Percentiles rank a stretch among this genome's conserved stretches.
These are phyloP conservation scores for Globicephala melas DNA, from an alignment of 2,113 vertebrate species.

Conservation along the genomic window DNA sequence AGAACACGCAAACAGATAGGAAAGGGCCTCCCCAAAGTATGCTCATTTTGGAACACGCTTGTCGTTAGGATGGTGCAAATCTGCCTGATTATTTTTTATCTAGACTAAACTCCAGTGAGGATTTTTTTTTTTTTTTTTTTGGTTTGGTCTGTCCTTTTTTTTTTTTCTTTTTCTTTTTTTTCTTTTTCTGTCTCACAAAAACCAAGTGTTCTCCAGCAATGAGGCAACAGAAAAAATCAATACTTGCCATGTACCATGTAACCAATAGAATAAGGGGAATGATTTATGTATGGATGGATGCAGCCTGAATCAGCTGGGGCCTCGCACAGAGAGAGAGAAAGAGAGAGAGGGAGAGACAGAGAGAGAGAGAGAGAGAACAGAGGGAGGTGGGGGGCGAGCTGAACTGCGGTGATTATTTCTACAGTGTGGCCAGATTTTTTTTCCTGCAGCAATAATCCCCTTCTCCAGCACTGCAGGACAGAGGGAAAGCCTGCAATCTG, in stretches of 20 bases:
- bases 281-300: conserved; percentile 97
- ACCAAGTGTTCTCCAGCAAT: conserved; percentile 93
- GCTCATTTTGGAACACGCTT: conserved; percentile 53
- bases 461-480: conserved; percentile 82
- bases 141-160: not conserved
- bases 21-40: conserved; percentile 8
- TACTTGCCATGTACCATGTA: conserved; percentile 97
- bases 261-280: conserved; percentile 97
- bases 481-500: conserved; percentile 81
- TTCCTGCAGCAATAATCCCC: conserved; percentile 84
- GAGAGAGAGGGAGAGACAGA: conserved; percentile 65
- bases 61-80: conserved; percentile 52
- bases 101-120: conserved; percentile 70
- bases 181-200: conserved; percentile 86
- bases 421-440: conserved; percentile 82
- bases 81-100: conserved; percentile 69
- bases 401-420: conserved; percentile 86
- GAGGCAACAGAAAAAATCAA: conserved; percentile 93
- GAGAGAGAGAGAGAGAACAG: not conserved
- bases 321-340: conserved; percentile 84
- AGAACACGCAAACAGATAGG: conserved; percentile 55
- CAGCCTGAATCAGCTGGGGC: conserved; percentile 93
- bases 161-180: conserved; percentile 29
- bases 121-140: conserved; percentile 49
- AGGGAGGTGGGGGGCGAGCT: conserved; percentile 74